Evolutionary conservation across 1,140 invertebrate genomes (phyloP), one percentile per base, ranked within the genome.

Genomic region (Palaemon carinicauda): DNA sequence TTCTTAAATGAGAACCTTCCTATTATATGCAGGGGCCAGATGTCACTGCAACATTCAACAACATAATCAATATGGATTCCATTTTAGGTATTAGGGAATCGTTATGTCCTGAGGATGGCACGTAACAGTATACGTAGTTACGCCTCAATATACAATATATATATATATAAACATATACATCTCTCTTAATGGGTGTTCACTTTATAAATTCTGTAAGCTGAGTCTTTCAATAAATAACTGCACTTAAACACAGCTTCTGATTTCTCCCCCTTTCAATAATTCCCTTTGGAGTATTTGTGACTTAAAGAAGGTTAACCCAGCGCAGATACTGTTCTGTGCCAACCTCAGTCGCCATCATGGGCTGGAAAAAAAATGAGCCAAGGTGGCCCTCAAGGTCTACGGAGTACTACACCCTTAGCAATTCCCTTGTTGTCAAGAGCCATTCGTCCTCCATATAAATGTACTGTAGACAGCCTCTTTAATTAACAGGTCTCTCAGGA

Each of bases 31-130:
- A 31, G 81, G 73, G 7, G 81, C 27, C 52, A 41, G 14, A n/a
- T 9, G 81, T 17, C 75, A 53, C 52, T 83, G 81, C 81, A 54
- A 53, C 80, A 77, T 15, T 56, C 27, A 83, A 83, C 81, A 83
- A 83, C 81, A 83, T 83, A 83, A 83, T 83, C 81, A 83, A 83
- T 83, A 83, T 83, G 81, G 81, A 83, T 83, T 83, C 81, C 81
- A 83, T 41, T 83, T 83, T 56, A 75, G 81, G 71, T 83, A 83
- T 83, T 83, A 83, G 81, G 81, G 73, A 83, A 83, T 75, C 81
- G 73, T 83, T 56, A 74, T 71, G 29, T 53, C 56, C 33, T 83
- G 81, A 75, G 81, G 81, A 29, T 60, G 81, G 81, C 81, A 83
- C 56, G 81, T 17, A 56, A 75, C 81, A 83, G 27, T 24, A 78